Base-by-base conservation (phyloP, 1,140 invertebrate species). In the Mercenaria mercenaria region DNA sequence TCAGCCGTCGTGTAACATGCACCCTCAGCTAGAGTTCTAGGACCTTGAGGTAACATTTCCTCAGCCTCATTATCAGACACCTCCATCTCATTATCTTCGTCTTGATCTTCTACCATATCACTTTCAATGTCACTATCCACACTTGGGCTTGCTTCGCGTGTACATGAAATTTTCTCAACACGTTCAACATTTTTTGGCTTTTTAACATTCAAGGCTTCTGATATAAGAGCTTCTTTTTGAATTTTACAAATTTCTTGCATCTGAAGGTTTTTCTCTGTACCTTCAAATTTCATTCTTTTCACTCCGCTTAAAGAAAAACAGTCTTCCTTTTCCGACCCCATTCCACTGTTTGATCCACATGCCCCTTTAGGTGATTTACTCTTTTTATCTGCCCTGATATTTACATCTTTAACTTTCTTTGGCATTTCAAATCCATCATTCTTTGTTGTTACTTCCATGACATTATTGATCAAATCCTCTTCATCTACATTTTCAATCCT, bases 211-310 rank as follows among this genome's bases (percentile, higher is more conserved):
- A 89, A 11, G 1, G 61, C 41, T 32, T 86, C 89, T 56, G 61
- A 77, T 0, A 87, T 67, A 0, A 88, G 41, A 41, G 52, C 56
- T 56, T 91, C 90, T 52, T 92, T 93, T 79, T 94, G 94, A 34
- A 95, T 92, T 79, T 95, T 95, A 64, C 92, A 90, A 59, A 93
- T 88, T 13, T 92, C 92, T 85, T 95, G 92, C 90, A 93, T 93
- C 76, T 95, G 94, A 37, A 95, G 90, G 91, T 95, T 95, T 90
- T 95, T 95, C 88, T 95, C 94, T 13, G 92, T 93, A 47, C 92
- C 93, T 79, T 95, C 92, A 84, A 94, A 91, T 64, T 93, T 93
- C 80, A 93, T 92, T 69, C 93, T 89, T 52, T 94, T 94, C 11
- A 93, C 82, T 64, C 91, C 92, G 41, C 92, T 93, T 20, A 93